These are phyloP conservation scores for Salvelinus sp. DNA, from an alignment of 2,113 vertebrate species.

Conservation along the genomic window DNA sequence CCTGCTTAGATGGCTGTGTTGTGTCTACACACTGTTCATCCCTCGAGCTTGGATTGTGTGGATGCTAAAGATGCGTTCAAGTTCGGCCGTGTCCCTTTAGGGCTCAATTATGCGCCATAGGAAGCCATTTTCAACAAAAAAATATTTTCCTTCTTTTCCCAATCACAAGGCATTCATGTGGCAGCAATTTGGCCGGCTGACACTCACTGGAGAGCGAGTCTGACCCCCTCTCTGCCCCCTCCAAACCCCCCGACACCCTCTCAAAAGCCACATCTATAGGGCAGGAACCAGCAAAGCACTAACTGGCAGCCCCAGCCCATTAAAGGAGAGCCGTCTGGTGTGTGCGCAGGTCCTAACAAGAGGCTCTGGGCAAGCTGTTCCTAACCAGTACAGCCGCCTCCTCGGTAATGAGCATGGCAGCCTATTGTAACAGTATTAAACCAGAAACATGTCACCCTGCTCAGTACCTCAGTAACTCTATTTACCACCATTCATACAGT, in stretches of 20 bases:
- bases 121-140: not conserved
- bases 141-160: too few species aligned
- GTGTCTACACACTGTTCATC: too few species aligned
- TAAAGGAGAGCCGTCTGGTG: slow-evolving; percentile 44
- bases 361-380: slow-evolving; percentile 22
- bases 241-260: slow-evolving; percentile 55
- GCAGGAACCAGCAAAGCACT: slow-evolving; percentile 8
- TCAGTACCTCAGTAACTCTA: slow-evolving; percentile 31
- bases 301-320: slow-evolving; percentile 51
- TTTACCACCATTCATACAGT: slow-evolving; percentile 25
- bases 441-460: slow-evolving; percentile 18
- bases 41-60: too few species aligned
- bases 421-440: slow-evolving; percentile 36
- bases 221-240: slow-evolving; percentile 57
- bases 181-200: slow-evolving; percentile 59
- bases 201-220: slow-evolving; percentile 60
- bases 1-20: too few species aligned
- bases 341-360: slow-evolving; percentile 18
- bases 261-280: slow-evolving; percentile 68
- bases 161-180: slow-evolving; percentile 44
- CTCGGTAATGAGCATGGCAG: slow-evolving; percentile 31
- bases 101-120: too few species aligned
- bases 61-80: too few species aligned
- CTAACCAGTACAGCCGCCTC: not conserved
- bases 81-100: too few species aligned